A percentile compares a stretch with the other conserved stretches of the same genome.
Conservation (phyloP, 2,797 vertebrate species). For the Centropyge bicolor region DNA sequence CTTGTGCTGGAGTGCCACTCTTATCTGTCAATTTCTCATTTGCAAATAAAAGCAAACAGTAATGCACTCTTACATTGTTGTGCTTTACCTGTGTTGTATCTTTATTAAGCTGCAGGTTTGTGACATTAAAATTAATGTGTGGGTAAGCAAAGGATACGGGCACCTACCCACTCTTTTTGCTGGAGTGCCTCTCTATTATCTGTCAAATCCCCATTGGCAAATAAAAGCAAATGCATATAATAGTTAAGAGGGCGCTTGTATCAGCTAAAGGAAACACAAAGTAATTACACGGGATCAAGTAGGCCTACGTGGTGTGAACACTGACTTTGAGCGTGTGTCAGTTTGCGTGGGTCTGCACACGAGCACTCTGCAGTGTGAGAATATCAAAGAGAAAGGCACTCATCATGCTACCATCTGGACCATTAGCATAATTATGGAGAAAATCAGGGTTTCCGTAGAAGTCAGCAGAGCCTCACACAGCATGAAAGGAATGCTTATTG, state of each 20-base stretch:
- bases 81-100: slow-evolving; percentile 1
- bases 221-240: slow-evolving; percentile 59
- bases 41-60: slow-evolving; percentile 50
- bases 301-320: slow-evolving; percentile 55
- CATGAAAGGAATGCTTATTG: slow-evolving; percentile 81
- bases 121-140: slow-evolving; percentile 13
- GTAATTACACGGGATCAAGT: slow-evolving; percentile 68
- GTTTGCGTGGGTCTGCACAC: slow-evolving; percentile 72
- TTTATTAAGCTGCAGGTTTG: slow-evolving; percentile 14
- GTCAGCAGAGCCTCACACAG: slow-evolving; percentile 76
- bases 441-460: slow-evolving; percentile 75
- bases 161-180: slow-evolving; percentile 25
- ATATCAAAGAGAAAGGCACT: slow-evolving; percentile 81
- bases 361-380: slow-evolving; percentile 71
- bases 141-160: slow-evolving; percentile 39
- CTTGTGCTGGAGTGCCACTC: slow-evolving; percentile 45
- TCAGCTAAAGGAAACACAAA: slow-evolving; percentile 56
- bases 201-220: slow-evolving; percentile 51
- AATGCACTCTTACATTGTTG: background rate
- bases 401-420: slow-evolving; percentile 84
- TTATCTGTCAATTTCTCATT: slow-evolving; percentile 46
- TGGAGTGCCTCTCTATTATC: slow-evolving; percentile 47
- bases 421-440: slow-evolving; percentile 86
- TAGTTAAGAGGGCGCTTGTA: slow-evolving; percentile 47
- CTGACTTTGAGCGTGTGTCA: slow-evolving; percentile 71